phyloP scores from a whole-genome alignment of 2,888 invertebrate genomes.

The Machimus atricapillus region DNA sequence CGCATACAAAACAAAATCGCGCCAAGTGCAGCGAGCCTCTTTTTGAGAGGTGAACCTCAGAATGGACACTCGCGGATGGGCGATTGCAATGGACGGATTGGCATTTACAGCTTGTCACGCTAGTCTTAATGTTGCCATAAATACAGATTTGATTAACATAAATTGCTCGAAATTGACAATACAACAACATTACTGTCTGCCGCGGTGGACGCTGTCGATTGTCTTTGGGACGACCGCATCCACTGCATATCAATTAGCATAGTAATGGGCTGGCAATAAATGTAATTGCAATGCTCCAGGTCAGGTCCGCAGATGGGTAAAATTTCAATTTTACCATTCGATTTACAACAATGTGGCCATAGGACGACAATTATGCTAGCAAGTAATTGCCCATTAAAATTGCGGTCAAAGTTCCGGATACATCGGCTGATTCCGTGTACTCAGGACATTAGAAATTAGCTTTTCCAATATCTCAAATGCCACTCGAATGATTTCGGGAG shows the following conservation, averaged over 20 bases:
- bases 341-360: background rate
- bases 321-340: slow-evolving; percentile 4
- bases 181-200: slow-evolving; percentile 50
- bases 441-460: background rate
- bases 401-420: background rate
- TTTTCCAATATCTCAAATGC: background rate
- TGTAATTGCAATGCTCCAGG: slow-evolving; percentile 27
- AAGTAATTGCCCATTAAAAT: background rate
- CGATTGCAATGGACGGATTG: slow-evolving; percentile 5
- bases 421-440: background rate
- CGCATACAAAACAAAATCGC: slow-evolving; percentile 17
- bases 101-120: slow-evolving; percentile 42
- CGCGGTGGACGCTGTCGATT: slow-evolving; percentile 48
- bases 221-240: slow-evolving; percentile 37
- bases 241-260: slow-evolving; percentile 27
- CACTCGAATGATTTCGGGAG: background rate
- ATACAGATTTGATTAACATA: slow-evolving; percentile 50
- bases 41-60: slow-evolving; percentile 6
- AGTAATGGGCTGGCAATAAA: slow-evolving; percentile 28
- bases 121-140: slow-evolving; percentile 46
- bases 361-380: background rate
- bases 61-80: slow-evolving; percentile 7
- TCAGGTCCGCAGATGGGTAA: slow-evolving; percentile 23
- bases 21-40: background rate
- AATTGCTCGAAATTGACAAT: slow-evolving; percentile 50